Conservation (phyloP, 2,888 invertebrate genomes). For the Thecophora atra region DNA sequence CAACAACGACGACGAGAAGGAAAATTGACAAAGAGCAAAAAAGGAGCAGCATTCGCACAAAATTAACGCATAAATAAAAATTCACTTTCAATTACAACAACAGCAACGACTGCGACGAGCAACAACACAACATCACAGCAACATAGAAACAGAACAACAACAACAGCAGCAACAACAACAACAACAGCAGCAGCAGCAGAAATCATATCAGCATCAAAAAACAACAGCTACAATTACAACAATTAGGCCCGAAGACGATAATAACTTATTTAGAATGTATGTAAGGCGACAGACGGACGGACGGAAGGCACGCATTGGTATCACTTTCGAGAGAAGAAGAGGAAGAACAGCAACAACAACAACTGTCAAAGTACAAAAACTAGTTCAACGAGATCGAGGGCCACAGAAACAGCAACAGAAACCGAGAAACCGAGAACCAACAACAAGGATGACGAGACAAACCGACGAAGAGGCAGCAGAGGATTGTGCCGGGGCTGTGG, state of each 20-base stretch:
- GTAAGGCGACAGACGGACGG: constrained; percentile 12
- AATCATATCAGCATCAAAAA: constrained; percentile 10
- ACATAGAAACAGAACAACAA: constrained; percentile 25
- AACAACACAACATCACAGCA: too few species aligned
- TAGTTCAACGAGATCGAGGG: neutral
- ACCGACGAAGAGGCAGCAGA: neutral
- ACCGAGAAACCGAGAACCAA: neutral
- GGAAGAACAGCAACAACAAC: constrained; percentile 11
- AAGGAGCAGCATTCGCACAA: constrained; percentile 6
- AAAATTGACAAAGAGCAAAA: neutral
- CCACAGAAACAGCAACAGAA: neutral
- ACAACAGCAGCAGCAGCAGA: constrained; percentile 24
- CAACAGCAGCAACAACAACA: constrained; percentile 29
- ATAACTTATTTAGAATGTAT: constrained; percentile 37
- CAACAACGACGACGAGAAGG: constrained; percentile 5
- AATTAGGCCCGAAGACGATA: constrained; percentile 36
- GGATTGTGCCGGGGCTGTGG: too few species aligned
- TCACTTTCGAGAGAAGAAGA: constrained; percentile 20
- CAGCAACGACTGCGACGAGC: constrained; percentile 27
- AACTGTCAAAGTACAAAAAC: neutral
- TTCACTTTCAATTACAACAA: constrained; percentile 29
- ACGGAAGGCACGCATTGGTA: constrained; percentile 29
- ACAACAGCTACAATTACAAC: constrained; percentile 35
- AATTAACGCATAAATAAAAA: constrained; percentile 28
- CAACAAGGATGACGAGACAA: neutral